Base-by-base conservation (phyloP, 2,113 vertebrate genomes). In the Melanostigma gelatinosum region DNA sequence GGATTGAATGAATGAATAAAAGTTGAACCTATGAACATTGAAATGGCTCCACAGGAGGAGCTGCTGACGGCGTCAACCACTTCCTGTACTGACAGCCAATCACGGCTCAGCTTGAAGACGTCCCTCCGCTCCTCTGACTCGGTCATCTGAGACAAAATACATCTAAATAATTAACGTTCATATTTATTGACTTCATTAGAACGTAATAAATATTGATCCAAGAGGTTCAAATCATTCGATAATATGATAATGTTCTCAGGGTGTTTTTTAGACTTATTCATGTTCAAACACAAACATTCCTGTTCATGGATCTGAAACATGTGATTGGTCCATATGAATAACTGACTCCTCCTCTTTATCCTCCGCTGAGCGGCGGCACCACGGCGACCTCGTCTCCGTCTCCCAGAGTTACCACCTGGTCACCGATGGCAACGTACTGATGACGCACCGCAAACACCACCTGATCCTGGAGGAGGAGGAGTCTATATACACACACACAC, bases 321-420 rank as follows among this genome's bases (percentile, higher is more conserved):
- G 24, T n/a, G 22, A 61, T 61, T 8, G 10, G 13, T 29, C 8
- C 22, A 2, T 7, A 32, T 60, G 27, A 22, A 38, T 68, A 2
- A 13, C 7, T 46, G 1, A 66, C 62, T 1, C 4, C n/a, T 20
- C n/a, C 3, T 72, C n/a, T 78, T 72, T 96, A 99, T 8, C 98
- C 98, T 84, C 97, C 98, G 15, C 97, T 99, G 42, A 99, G 96
- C 0, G 98, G 98, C 22, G 97, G 97, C 74, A 99, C 97, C 77
- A 99, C 84, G 0, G 97, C 98, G n/a, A 99, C 91, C 92, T 99
- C 97, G 68, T 99, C 97, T 32, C 97, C 96, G 2, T 96, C 88
- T 3, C 88, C 91, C 52, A 99, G 92, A 10, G 82, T 89, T 77
- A 99, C 79, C 5, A 92, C 74, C 72, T 98, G 95, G 76, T 97